These are phyloP conservation scores for Pogonognathellus flavescens DNA, from an alignment of 1,140 invertebrate species.

Conservation along the genomic window DNA sequence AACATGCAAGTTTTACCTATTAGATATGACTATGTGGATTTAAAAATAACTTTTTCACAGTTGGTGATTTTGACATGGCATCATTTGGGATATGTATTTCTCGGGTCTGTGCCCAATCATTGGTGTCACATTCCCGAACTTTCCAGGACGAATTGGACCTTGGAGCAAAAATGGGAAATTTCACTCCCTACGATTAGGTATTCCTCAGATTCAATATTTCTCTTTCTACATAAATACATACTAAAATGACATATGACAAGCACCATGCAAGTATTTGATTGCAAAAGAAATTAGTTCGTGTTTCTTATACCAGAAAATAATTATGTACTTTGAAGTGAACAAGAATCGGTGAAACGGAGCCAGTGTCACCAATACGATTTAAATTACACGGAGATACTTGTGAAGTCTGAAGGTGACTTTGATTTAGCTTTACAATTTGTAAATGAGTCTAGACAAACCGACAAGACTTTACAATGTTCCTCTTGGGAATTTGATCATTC, in stretches of 20 bases:
- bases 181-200: conserved; percentile 28
- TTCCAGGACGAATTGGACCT: conserved; percentile 56
- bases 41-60: conserved; percentile 31
- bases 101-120: conserved; percentile 67
- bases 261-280: neutral
- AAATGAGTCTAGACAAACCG: conserved; percentile 9
- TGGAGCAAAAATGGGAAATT: conserved; percentile 20
- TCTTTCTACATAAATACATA: too few species aligned
- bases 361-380: conserved; percentile 50
- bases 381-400: conserved; percentile 21
- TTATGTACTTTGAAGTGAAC: neutral
- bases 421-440: neutral
- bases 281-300: neutral
- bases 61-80: conserved; percentile 37
- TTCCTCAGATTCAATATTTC: too few species aligned
- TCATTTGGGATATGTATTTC: conserved; percentile 60
- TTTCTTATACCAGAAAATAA: neutral
- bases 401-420: conserved; percentile 10
- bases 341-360: neutral
- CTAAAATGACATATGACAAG: too few species aligned
- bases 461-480: conserved; percentile 1
- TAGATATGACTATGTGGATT: too few species aligned
- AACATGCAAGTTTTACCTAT: too few species aligned
- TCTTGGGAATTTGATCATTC: conserved; percentile 50
- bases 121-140: conserved; percentile 65